These are phyloP conservation scores for Meriones psammophilus DNA, from an alignment of 2,797 vertebrate species.

Conservation along the genomic window DNA sequence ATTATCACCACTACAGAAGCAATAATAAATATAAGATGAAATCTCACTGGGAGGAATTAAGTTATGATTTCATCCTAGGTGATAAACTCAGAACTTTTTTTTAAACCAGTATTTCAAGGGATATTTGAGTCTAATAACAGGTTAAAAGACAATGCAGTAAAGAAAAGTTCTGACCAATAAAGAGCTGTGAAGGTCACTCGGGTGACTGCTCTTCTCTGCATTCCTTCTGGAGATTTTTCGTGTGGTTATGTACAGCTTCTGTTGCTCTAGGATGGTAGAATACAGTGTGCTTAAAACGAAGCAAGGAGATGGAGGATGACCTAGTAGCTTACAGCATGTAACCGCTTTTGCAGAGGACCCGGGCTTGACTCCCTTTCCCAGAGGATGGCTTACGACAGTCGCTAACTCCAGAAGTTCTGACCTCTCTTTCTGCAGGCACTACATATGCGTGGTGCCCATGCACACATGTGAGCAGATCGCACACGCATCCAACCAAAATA, in stretches of 20 bases:
- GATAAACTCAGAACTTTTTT: background rate
- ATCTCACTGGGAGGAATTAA: slow-evolving; percentile 27
- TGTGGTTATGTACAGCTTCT: background rate
- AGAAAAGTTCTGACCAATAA: background rate
- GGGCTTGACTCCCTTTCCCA: background rate
- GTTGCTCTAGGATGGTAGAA: background rate
- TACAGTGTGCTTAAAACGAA: background rate
- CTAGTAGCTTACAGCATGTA: too few species aligned
- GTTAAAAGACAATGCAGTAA: background rate
- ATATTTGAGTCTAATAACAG: background rate
- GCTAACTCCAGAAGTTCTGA: background rate
- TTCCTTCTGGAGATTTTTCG: background rate
- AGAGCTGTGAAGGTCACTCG: background rate
- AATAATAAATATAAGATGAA: background rate
- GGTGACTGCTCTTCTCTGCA: background rate
- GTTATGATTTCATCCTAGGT: background rate
- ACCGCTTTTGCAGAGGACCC: background rate
- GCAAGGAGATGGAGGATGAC: background rate
- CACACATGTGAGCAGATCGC: background rate
- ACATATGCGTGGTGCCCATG: too few species aligned
- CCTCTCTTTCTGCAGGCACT: background rate
- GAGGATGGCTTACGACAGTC: too few species aligned
- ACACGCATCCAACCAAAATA: too few species aligned
- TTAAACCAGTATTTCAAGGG: background rate
- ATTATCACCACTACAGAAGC: background rate